Percentiles rank a stretch among this genome's conserved stretches.
Evolutionary conservation across 2,888 invertebrate species (phyloP).

Genomic region (Epinotia nisella): DNA sequence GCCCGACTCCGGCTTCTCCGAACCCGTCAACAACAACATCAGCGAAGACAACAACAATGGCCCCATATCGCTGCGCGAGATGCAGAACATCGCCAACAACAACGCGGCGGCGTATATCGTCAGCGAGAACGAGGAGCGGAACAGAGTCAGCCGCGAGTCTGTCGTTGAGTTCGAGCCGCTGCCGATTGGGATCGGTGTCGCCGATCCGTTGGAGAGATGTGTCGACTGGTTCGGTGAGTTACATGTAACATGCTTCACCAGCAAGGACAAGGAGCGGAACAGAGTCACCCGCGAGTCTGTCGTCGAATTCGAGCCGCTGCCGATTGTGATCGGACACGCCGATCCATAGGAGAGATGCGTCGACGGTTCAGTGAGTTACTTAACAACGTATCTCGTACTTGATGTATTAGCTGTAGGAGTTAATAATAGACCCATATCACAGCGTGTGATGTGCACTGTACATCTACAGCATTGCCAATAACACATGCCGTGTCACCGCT

Average conservation of each 20-base stretch:
- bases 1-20: slow-evolving; percentile 77
- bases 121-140: slow-evolving; percentile 80
- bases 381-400: not conserved
- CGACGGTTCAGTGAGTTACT: slow-evolving; percentile 75
- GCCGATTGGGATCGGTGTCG: slow-evolving; percentile 66
- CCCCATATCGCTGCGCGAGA: slow-evolving; percentile 81
- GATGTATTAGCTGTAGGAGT: not conserved
- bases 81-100: slow-evolving; percentile 85
- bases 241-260: slow-evolving; percentile 59
- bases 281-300: slow-evolving; percentile 75
- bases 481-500: too few relatives aligned
- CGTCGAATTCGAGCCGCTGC: slow-evolving; percentile 78
- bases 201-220: slow-evolving; percentile 73
- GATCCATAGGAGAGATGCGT: slow-evolving; percentile 72
- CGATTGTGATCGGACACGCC: too few relatives aligned
- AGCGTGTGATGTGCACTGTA: too few relatives aligned
- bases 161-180: slow-evolving; percentile 79
- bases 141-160: slow-evolving; percentile 74
- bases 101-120: slow-evolving; percentile 82
- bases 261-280: slow-evolving; percentile 79
- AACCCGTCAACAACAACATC: slow-evolving; percentile 78
- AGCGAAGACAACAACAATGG: slow-evolving; percentile 84
- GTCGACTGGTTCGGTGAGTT: slow-evolving; percentile 80
- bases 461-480: too few relatives aligned
- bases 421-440: not conserved